Base-by-base conservation (phyloP, 2,113 vertebrate species). In the Rhabdomys dilectus region DNA sequence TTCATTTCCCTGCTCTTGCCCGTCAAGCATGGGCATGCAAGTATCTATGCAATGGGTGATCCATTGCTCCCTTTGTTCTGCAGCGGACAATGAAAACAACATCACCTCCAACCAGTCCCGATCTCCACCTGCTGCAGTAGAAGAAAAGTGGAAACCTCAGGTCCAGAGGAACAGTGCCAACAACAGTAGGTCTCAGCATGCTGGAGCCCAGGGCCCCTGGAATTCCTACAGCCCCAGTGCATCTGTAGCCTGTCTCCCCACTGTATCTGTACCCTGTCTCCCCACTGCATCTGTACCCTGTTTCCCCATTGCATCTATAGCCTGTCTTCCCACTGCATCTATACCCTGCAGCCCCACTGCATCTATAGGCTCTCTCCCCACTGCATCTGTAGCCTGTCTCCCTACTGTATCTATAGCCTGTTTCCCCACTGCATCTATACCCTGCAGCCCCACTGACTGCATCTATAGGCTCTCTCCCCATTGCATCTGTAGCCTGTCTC, bases 1-100 rank as follows among this genome's bases (percentile, higher is more conserved):
- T 85, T 45, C 16, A 45, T 85, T 66, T 66, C 16, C 39, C 31
- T 19, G 29, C 26, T 29, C 3, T 64, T 64, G 39, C 31, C 39
- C 31, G 31, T 64, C 7, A 5, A 64, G 4, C 58, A 64, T 21
- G 60, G 56, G 17, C 45, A 19, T 31, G 24, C 39, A 31, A 64
- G 39, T 64, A 3, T 85, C 58, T 31, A 17, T 85, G 16, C 7
- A 64, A 51, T 51, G 51, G 51, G 77, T 96, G 36, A 91, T 48
- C 9, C 21, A 5, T 56, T 91, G 11, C 89, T 94, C 86, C 93
- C 96, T 88, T 95, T 98, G 95, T 98, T 81, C 73, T 68, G 0
- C 98, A 99, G 99, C 99, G 62, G 99, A 99, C 98, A 99, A 99
- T 29, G 99, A 99, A 98, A 99, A 99, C 98, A 99, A 99, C 97